Percentiles rank a stretch among this genome's conserved stretches.
These are phyloP conservation scores for Myotis pilosus DNA, from an alignment of 2,797 vertebrate genomes.

Conservation along the genomic window DNA sequence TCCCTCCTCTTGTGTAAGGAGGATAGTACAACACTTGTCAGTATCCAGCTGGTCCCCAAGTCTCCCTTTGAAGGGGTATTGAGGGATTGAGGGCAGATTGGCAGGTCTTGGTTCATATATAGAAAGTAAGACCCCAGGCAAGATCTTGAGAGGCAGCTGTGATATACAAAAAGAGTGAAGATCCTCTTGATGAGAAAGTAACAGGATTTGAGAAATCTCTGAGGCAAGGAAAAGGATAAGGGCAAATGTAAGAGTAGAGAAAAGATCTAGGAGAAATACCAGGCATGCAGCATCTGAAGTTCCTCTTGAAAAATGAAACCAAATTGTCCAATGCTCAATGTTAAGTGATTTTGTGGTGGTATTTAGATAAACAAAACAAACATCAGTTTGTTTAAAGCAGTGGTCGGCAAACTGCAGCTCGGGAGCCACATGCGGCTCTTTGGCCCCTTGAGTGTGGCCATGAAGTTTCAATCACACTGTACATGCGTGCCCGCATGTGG, in stretches of 20 bases:
- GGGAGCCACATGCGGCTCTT: too few species aligned
- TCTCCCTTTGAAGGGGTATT: not conserved
- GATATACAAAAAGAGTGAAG: not conserved
- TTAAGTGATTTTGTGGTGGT: not conserved
- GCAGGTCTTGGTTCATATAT: not conserved
- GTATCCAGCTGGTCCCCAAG: not conserved
- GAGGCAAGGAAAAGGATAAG: not conserved
- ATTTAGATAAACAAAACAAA: constrained; percentile 2
- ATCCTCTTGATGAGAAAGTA: not conserved
- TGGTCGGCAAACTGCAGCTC: too few species aligned
- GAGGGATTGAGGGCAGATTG: not conserved
- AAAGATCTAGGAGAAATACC: not conserved
- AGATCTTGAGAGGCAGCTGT: not conserved
- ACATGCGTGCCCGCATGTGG: too few species aligned
- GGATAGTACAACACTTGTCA: not conserved
- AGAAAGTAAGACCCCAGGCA: not conserved
- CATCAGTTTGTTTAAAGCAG: not conserved
- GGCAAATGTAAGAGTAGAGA: not conserved
- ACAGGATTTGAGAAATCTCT: not conserved
- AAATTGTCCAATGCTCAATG: not conserved
- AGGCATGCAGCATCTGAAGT: not conserved
- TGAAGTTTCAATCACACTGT: too few species aligned
- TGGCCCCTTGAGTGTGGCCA: too few species aligned
- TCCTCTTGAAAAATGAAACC: not conserved
- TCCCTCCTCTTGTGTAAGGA: not conserved